Evolutionary conservation across 2,113 vertebrate genomes (phyloP), one percentile per base, ranked within the genome.

Genomic region (Misgurnus anguillicaudatus): DNA sequence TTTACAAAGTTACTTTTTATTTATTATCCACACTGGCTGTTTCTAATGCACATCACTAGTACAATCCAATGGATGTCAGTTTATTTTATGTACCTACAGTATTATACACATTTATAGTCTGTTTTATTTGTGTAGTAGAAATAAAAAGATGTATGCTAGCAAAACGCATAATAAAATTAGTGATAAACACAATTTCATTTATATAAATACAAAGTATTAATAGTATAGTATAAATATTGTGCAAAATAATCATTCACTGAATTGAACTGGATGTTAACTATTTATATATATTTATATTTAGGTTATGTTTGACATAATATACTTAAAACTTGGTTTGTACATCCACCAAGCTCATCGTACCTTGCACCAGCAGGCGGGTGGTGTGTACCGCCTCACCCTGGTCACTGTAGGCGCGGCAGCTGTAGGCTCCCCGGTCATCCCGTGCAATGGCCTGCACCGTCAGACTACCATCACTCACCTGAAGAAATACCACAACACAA

Each of bases 351-450:
- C 8, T 5, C 57, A 17, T 8, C 58, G 90, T 78, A 99, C 98
- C 98, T 98, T 99, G 98, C 39, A 99, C 97, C 9, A 99, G 92
- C 88, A 99, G 92, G 80, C 96, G 95, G 9, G 98, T 98, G 11
- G 96, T 98, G 86, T 99, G 96, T 75, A 99, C 88, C 5, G 96
- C 97, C 87, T 99, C 97, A 70, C 98, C 98, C 87, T 99, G 97
- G 91, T 98, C 96, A 82, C 96, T 99, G 90, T 96, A 94, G 1
- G 98, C 98, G 14, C 96, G 94, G 86, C 98, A 99, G 21, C 95
- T 98, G 79, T 99, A 99, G 80, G 96, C 94, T 19, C 97, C 98
- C 87, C 97, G 90, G 92, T 99, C 98, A 78, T 98, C 94, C 78
- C 98, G 93, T 66, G 90, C 94, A 87, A 98, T 87, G 1, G 93